Conservation (phyloP, 2,888 invertebrate genomes). For the Argynnis bischoffii region DNA sequence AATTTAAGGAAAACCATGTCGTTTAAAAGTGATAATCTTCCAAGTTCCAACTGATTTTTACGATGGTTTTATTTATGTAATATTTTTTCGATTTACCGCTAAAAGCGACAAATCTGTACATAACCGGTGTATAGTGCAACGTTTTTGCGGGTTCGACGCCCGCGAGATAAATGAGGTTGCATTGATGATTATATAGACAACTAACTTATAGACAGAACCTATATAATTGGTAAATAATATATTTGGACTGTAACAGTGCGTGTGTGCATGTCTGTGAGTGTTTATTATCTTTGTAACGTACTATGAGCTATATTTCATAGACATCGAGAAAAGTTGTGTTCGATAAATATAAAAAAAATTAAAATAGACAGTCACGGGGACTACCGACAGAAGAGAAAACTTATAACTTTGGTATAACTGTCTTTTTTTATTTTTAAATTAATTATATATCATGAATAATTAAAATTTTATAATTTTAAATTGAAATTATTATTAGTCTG, state of each 20-base stretch:
- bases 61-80: not conserved
- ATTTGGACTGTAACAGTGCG: not conserved
- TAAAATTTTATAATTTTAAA: too few species aligned
- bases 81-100: conserved; percentile 26
- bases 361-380: too few species aligned
- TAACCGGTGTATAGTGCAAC: conserved; percentile 39
- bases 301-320: too few species aligned
- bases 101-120: conserved; percentile 5
- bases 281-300: too few species aligned
- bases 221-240: not conserved
- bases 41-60: not conserved
- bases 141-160: conserved; percentile 42
- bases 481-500: too few species aligned
- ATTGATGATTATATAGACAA: conserved; percentile 29
- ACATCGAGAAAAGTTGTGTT: too few species aligned
- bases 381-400: too few species aligned
- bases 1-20: not conserved
- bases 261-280: too few species aligned
- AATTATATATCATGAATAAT: too few species aligned
- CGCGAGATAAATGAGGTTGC: conserved; percentile 41
- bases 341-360: too few species aligned
- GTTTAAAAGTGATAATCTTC: not conserved
- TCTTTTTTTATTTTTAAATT: too few species aligned
- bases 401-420: too few species aligned
- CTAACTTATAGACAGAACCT: conserved; percentile 19